phyloP scores from a whole-genome alignment of 2,797 vertebrate genomes.

The Phoebastria nigripes region DNA sequence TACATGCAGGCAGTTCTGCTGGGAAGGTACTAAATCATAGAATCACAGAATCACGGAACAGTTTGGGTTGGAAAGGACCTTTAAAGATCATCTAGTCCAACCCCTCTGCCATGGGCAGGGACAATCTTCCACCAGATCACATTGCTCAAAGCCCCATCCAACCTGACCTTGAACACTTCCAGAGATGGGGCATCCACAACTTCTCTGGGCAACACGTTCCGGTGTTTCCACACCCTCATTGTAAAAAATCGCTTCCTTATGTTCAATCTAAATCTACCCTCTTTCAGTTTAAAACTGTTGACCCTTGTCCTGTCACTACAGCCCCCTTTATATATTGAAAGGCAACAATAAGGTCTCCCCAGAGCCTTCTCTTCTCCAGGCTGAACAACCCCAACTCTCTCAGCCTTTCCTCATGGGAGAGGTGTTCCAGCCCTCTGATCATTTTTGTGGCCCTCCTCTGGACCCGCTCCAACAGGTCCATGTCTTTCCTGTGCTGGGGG shows the following conservation, averaged over 20 bases:
- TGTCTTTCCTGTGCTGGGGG: neutral
- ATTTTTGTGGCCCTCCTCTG: neutral
- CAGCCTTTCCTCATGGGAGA: neutral
- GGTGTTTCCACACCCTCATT: neutral
- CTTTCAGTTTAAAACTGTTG: neutral
- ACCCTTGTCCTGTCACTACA: neutral
- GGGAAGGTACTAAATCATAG: neutral
- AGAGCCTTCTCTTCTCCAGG: neutral
- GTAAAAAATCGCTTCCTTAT: neutral
- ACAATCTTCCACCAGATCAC: neutral
- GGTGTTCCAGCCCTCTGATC: neutral
- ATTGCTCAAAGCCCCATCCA: neutral
- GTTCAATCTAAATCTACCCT: neutral
- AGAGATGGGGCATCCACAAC: neutral
- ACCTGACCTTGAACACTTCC: neutral
- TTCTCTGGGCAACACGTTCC: neutral
- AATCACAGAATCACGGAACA: neutral
- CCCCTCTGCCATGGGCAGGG: neutral
- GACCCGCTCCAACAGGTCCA: neutral
- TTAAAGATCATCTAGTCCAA: neutral
- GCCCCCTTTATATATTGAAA: neutral
- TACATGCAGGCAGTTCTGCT: neutral
- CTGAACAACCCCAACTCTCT: neutral
- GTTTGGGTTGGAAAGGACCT: neutral
- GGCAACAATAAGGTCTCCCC: neutral